Conservation (phyloP, 2,113 vertebrate genomes). For the Ibidorhyncha struthersii region DNA sequence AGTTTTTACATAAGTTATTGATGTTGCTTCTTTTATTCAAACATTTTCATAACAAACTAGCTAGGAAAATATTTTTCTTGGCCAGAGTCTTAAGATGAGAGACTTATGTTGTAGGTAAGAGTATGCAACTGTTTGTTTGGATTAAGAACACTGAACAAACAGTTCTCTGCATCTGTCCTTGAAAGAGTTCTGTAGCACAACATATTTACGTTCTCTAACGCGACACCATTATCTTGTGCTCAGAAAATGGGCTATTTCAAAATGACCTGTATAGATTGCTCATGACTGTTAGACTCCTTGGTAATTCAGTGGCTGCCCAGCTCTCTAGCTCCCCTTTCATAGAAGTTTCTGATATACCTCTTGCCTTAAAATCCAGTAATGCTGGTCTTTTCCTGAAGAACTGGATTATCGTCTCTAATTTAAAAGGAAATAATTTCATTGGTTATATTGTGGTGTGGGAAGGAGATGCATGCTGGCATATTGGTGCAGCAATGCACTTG, state of each 20-base stretch:
- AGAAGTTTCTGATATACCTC: background rate
- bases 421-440: background rate
- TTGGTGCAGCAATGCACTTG: background rate
- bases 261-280: background rate
- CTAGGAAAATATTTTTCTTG: conserved; percentile 80
- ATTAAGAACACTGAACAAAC: conserved; percentile 31
- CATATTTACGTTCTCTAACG: background rate
- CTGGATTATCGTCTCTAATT: background rate
- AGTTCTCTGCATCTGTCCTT: background rate
- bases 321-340: background rate
- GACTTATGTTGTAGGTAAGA: conserved; percentile 55
- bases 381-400: background rate
- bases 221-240: background rate
- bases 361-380: background rate
- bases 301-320: background rate
- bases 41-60: conserved; percentile 79
- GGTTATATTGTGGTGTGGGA: background rate
- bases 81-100: conserved; percentile 45
- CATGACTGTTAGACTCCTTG: background rate
- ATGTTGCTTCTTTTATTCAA: conserved; percentile 74
- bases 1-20: conserved; percentile 70
- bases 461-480: background rate
- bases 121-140: conserved; percentile 65
- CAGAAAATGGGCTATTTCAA: background rate
- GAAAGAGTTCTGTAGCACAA: background rate